These are phyloP conservation scores for Mesaphorura yosii DNA, from an alignment of 1,140 invertebrate species.

Conservation along the genomic window DNA sequence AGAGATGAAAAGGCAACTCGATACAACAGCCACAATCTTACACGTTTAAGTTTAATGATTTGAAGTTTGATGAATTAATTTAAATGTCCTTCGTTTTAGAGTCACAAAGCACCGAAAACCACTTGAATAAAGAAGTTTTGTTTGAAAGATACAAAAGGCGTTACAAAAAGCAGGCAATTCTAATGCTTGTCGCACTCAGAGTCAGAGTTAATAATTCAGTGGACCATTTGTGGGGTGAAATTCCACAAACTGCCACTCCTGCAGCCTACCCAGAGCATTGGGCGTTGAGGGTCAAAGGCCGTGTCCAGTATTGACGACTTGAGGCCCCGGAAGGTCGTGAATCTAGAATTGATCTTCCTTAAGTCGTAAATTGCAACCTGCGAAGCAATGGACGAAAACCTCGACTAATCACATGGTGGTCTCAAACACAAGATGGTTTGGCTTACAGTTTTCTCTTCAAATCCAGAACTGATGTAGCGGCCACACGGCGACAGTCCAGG, in stretches of 20 bases:
- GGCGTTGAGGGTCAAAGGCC: slow-evolving; percentile 15
- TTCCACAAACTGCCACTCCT: slow-evolving; percentile 22
- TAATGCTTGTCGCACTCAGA: too few relatives aligned
- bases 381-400: background rate
- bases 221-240: too few relatives aligned
- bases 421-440: background rate
- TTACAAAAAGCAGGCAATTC: too few relatives aligned
- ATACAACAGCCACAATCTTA: slow-evolving; percentile 1
- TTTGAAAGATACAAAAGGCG: too few relatives aligned
- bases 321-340: background rate
- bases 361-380: slow-evolving; percentile 25
- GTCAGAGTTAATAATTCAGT: too few relatives aligned
- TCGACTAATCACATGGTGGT: background rate
- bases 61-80: too few relatives aligned
- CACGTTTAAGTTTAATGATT: slow-evolving; percentile 9
- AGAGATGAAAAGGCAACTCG: slow-evolving; percentile 28
- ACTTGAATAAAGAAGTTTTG: too few relatives aligned
- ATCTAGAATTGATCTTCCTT: slow-evolving; percentile 18
- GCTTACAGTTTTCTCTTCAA: slow-evolving; percentile 24
- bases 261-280: slow-evolving; percentile 19
- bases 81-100: too few relatives aligned
- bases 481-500: slow-evolving; percentile 24
- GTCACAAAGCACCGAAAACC: too few relatives aligned
- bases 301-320: slow-evolving; percentile 19
- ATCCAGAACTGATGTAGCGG: slow-evolving; percentile 24